Conservation (phyloP, 2,113 vertebrate genomes). For the Clarias magur region DNA sequence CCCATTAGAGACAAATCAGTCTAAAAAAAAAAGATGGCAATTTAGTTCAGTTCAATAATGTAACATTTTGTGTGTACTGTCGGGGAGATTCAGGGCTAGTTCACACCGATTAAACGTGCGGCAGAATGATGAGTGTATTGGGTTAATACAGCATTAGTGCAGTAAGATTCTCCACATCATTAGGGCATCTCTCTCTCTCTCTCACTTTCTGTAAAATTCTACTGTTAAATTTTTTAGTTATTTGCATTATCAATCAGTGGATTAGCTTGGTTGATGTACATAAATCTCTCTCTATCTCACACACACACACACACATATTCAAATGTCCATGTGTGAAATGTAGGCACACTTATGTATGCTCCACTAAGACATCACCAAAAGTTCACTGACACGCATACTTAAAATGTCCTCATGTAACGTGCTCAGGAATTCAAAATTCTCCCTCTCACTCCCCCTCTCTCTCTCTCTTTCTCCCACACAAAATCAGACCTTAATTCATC, state of each 20-base stretch:
- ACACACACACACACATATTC: not conserved
- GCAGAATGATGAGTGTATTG: constrained; percentile 46
- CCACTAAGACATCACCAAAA: not conserved
- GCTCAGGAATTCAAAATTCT: not conserved
- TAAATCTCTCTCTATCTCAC: constrained; percentile 1
- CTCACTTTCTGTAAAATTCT: constrained; percentile 9
- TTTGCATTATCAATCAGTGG: not conserved
- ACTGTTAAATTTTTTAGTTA: not conserved
- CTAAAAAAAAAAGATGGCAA: not conserved
- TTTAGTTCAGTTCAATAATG: not conserved
- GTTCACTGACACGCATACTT: not conserved
- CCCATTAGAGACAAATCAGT: not conserved
- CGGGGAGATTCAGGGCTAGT: not conserved
- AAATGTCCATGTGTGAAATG: constrained; percentile 18
- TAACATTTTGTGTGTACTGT: not conserved
- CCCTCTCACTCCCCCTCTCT: not conserved
- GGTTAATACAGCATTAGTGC: constrained; percentile 72
- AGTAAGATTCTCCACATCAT: constrained; percentile 61
- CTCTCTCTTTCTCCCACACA: not conserved
- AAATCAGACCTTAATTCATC: not conserved
- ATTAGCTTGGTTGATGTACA: constrained; percentile 7
- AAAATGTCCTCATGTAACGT: not conserved
- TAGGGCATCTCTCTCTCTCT: constrained; percentile 39
- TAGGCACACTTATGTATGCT: not conserved
- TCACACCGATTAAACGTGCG: constrained; percentile 11